phyloP scores from a whole-genome alignment of 2,113 vertebrate species.

The Xiphorhynchus elegans region DNA sequence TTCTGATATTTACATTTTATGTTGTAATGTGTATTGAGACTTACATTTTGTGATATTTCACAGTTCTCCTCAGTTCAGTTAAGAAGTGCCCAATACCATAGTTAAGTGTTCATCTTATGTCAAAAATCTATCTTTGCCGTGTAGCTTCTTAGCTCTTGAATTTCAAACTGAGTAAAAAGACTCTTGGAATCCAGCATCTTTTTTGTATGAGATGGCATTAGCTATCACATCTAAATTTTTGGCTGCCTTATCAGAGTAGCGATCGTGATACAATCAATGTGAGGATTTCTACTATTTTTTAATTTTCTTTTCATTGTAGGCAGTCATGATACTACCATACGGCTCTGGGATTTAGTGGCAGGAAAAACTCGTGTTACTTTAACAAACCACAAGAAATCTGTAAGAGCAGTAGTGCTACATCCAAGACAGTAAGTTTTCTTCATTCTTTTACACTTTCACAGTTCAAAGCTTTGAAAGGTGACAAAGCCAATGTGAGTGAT shows the following conservation, averaged over 20 bases:
- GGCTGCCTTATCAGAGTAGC: not conserved
- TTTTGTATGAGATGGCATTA: not conserved
- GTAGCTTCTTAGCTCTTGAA: not conserved
- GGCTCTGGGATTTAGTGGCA: conserved; percentile 95
- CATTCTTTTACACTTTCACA: not conserved
- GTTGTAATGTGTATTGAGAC: not conserved
- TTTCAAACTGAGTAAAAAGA: not conserved
- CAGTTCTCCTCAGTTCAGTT: not conserved
- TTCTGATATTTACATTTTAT: not conserved
- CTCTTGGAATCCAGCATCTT: not conserved
- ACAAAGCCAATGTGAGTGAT: not conserved
- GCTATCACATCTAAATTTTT: not conserved
- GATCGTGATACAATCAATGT: not conserved
- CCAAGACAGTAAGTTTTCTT: conserved; percentile 89
- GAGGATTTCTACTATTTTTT: not conserved
- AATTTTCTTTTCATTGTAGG: conserved; percentile 71
- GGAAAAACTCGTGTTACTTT: conserved; percentile 97
- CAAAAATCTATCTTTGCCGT: not conserved
- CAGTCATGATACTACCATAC: conserved; percentile 96
- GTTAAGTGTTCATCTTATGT: not conserved
- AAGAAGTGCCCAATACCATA: not conserved
- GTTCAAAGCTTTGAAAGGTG: not conserved
- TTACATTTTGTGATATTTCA: not conserved
- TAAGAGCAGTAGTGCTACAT: conserved; percentile 90
- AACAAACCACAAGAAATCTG: conserved; percentile 98